phyloP scores from a whole-genome alignment of 2,888 invertebrate genomes.

The Phorcus lineatus region DNA sequence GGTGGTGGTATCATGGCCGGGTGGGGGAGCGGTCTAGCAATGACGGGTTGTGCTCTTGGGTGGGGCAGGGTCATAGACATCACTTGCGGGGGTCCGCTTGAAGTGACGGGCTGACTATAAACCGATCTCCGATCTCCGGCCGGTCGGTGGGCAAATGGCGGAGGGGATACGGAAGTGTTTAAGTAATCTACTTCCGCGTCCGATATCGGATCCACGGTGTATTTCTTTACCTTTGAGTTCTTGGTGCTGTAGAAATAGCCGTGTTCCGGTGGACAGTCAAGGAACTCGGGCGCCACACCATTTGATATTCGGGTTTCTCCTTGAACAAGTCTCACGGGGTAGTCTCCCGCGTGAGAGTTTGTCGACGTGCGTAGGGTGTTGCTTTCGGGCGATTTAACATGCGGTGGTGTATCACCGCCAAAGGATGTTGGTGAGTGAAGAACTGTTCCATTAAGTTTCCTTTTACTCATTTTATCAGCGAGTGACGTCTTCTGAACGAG shows the following conservation, averaged over 20 bases:
- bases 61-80: constrained; percentile 25
- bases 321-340: constrained; percentile 50
- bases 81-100: background rate
- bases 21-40: constrained; percentile 23
- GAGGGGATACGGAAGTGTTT: constrained; percentile 26
- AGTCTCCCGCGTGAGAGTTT: constrained; percentile 21
- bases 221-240: constrained; percentile 63
- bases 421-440: background rate
- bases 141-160: constrained; percentile 13
- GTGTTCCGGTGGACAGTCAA: constrained; percentile 62
- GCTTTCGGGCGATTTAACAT: constrained; percentile 6
- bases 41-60: constrained; percentile 29
- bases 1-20: constrained; percentile 30
- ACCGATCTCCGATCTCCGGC: background rate
- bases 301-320: constrained; percentile 41
- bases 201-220: constrained; percentile 54
- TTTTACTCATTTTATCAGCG: constrained; percentile 47
- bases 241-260: constrained; percentile 70
- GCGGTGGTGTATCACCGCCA: background rate
- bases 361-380: constrained; percentile 9
- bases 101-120: background rate
- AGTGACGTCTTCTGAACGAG: constrained; percentile 86
- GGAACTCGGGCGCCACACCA: constrained; percentile 61
- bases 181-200: constrained; percentile 33
- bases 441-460: constrained; percentile 31